These are phyloP conservation scores for Lepas anatifera DNA, from an alignment of 2,888 invertebrate species.

Conservation along the genomic window DNA sequence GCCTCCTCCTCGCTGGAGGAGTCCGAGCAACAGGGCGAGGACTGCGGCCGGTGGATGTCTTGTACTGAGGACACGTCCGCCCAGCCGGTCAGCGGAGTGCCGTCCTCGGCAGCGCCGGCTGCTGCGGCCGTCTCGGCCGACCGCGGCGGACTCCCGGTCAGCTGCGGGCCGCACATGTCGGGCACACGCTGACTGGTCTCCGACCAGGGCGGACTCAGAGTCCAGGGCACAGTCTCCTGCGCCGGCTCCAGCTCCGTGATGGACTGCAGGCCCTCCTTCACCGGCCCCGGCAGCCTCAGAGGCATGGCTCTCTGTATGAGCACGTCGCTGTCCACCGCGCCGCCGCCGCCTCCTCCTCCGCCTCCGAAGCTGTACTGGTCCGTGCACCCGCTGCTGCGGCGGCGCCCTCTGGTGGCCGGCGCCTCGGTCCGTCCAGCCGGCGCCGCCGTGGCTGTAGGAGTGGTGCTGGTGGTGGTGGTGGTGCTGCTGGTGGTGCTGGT, in stretches of 20 bases:
- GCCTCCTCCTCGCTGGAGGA: neutral
- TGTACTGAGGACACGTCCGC: neutral
- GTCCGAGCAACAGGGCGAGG: neutral
- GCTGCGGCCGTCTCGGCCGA: too few species aligned
- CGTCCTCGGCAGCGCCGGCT: neutral
- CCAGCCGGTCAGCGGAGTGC: neutral
- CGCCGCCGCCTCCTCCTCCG: neutral
- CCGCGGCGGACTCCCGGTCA: neutral
- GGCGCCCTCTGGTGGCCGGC: neutral
- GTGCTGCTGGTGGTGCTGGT: neutral
- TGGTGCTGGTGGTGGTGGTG: neutral
- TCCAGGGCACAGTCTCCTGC: neutral
- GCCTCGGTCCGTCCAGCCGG: neutral
- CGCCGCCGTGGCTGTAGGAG: neutral
- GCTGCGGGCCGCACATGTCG: neutral
- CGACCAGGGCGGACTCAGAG: neutral
- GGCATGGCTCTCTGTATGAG: neutral
- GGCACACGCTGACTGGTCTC: conserved; percentile 7
- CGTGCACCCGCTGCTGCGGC: neutral
- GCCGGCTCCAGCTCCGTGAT: neutral
- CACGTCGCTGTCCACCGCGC: neutral
- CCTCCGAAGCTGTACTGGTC: neutral
- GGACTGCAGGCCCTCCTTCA: neutral
- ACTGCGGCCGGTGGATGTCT: neutral
- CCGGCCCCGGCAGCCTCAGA: neutral